Percentiles rank a stretch among this genome's conserved stretches.
phyloP scores from a whole-genome alignment of 2,113 vertebrate genomes.

The Monopterus albus region DNA sequence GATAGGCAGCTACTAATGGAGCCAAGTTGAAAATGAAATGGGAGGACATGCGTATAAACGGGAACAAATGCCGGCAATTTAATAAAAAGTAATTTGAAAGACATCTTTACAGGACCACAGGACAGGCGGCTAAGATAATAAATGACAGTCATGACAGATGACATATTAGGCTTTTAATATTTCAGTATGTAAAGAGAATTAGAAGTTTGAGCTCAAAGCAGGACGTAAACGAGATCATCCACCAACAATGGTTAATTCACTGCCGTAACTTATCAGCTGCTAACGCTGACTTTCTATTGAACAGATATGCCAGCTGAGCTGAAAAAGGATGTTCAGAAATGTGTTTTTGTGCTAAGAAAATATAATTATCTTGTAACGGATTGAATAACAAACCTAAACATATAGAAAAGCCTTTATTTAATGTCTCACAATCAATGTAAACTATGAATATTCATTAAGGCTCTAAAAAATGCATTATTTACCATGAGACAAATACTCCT shows the following conservation, averaged over 20 bases:
- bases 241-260: constrained; percentile 78
- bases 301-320: constrained; percentile 22
- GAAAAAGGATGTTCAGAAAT: not conserved
- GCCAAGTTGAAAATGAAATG: constrained; percentile 48
- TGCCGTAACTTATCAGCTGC: constrained; percentile 63
- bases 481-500: constrained; percentile 64
- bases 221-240: constrained; percentile 63
- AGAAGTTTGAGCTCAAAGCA: constrained; percentile 67
- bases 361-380: not conserved
- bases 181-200: constrained; percentile 75
- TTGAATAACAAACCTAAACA: constrained; percentile 9
- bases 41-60: constrained; percentile 58
- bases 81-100: constrained; percentile 69
- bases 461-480: constrained; percentile 76
- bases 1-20: constrained; percentile 66
- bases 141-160: constrained; percentile 71
- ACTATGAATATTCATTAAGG: constrained; percentile 76
- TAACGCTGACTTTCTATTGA: constrained; percentile 21
- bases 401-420: constrained; percentile 49
- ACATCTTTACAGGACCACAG: constrained; percentile 58
- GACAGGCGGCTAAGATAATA: constrained; percentile 66
- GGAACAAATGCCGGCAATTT: constrained; percentile 68
- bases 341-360: not conserved
- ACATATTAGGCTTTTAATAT: constrained; percentile 81
- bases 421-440: constrained; percentile 52